Percentiles rank a stretch among this genome's conserved stretches.
Evolutionary conservation across 2,113 vertebrate species (phyloP).

Genomic region (Elephas maximus): DNA sequence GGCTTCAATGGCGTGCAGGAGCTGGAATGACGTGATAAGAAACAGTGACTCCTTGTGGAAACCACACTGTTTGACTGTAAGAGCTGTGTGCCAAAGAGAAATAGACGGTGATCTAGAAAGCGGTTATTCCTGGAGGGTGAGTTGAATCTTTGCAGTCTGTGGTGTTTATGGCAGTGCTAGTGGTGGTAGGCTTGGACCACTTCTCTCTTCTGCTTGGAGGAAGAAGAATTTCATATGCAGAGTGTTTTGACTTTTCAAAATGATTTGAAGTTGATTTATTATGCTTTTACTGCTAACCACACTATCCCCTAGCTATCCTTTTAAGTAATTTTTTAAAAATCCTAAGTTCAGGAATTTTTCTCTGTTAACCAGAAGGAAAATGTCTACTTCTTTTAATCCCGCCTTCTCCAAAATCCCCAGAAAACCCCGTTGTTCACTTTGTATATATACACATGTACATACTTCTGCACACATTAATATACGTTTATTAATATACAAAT

Average conservation of each 20-base stretch:
- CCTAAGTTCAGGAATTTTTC: not conserved
- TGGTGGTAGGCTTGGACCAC: not conserved
- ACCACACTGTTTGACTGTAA: constrained; percentile 88
- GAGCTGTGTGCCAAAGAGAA: constrained; percentile 90
- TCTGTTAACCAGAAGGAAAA: not conserved
- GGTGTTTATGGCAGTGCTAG: not conserved
- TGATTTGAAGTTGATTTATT: not conserved
- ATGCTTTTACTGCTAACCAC: not conserved
- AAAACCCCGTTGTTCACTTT: not conserved
- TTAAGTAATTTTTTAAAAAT: not conserved
- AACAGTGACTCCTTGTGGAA: constrained; percentile 91
- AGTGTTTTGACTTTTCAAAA: not conserved
- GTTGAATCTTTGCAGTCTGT: not conserved
- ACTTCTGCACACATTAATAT: no score
- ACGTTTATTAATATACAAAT: not conserved
- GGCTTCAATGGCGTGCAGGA: constrained; percentile 90
- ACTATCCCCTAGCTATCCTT: not conserved
- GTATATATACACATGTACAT: not conserved
- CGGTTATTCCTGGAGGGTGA: constrained; percentile 95
- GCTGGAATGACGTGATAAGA: constrained; percentile 91
- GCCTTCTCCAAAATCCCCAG: not conserved
- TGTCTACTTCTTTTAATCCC: not conserved
- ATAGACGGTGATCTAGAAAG: constrained; percentile 89
- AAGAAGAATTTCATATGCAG: not conserved
- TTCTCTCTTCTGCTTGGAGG: not conserved